Evolutionary conservation across 2,113 vertebrate species (phyloP), one percentile per base, ranked within the genome.

Genomic region (Ceyx margarethae): DNA sequence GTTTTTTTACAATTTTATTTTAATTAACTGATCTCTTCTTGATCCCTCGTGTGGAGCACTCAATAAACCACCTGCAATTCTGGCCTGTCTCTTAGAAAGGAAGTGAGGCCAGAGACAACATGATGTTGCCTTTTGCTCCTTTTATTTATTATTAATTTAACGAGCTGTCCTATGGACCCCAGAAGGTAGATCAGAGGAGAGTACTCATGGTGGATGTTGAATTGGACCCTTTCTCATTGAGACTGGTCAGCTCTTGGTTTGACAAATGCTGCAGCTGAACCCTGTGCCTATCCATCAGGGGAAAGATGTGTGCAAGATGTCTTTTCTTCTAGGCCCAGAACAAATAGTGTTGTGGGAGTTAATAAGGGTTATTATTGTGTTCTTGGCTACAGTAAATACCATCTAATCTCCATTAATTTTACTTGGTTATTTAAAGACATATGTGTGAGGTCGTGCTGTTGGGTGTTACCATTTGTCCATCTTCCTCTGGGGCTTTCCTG

Each of bases 1-100:
- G 10, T 17, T 37, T 37, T 37, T 68, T 68, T 35, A n/a, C 17
- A 21, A 50, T 50, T 50, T 50, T 50, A 50, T 50, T 50, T 90
- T 28, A 88, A 92, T 93, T 94, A 94, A 75, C 57, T 91, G 74
- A 61, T 95, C 57, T 95, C 50, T 72, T 68, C 66, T 93, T 91
- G 85, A 81, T 93, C n/a, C 57, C 61, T 84, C 43, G 35, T 81
- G 66, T 1, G 0, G 53, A 35, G 33, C 26, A 79, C 29, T 90
- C 69, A 48, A 88, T 66, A 85, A 71, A 68, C 85, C n/a, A 33
- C 8, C 76, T 91, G 68, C 16, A 64, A 22, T 57, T 94, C 76
- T 72, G 22, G 43, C 6, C 40, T 28, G 46, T 57, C 48, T 78
- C 28, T 43, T 65, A 61, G 64, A 81, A 77, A 81, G 83, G 81